phyloP scores from a whole-genome alignment of 2,797 vertebrate species.

The Acanthopagrus latus region DNA sequence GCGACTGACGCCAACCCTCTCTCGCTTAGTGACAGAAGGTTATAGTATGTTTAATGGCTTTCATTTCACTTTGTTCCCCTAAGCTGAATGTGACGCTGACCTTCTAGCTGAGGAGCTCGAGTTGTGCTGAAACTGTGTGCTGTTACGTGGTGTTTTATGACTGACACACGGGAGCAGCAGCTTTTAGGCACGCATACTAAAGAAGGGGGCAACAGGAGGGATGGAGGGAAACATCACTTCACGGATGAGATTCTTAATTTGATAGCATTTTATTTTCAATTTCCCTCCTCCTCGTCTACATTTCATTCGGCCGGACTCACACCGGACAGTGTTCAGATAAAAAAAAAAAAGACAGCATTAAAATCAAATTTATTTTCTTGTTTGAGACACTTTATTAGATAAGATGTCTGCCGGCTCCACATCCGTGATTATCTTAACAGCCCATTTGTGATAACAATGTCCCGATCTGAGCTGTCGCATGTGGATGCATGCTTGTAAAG shows the following conservation, averaged over 20 bases:
- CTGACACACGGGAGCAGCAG: slow-evolving; percentile 30
- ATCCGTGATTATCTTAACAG: slow-evolving; percentile 31
- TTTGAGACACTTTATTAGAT: slow-evolving; percentile 30
- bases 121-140: slow-evolving; percentile 16
- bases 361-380: slow-evolving; percentile 33
- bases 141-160: slow-evolving; percentile 30
- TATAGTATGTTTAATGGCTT: slow-evolving; percentile 64
- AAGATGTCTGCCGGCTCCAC: slow-evolving; percentile 21
- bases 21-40: slow-evolving; percentile 41
- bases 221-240: background rate
- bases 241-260: slow-evolving; percentile 6
- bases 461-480: slow-evolving; percentile 35
- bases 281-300: slow-evolving; percentile 3
- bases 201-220: slow-evolving; percentile 1
- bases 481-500: slow-evolving; percentile 7
- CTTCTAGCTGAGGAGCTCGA: slow-evolving; percentile 26
- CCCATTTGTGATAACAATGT: slow-evolving; percentile 22
- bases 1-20: slow-evolving; percentile 21
- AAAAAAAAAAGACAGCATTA: slow-evolving; percentile 26
- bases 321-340: slow-evolving; percentile 27
- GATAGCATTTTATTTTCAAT: slow-evolving; percentile 9
- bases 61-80: slow-evolving; percentile 51
- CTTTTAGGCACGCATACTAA: slow-evolving; percentile 21
- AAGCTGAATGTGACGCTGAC: slow-evolving; percentile 42
- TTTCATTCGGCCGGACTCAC: slow-evolving; percentile 20